Conservation (phyloP, 2,797 vertebrate species). For the Hylomyscus alleni region DNA sequence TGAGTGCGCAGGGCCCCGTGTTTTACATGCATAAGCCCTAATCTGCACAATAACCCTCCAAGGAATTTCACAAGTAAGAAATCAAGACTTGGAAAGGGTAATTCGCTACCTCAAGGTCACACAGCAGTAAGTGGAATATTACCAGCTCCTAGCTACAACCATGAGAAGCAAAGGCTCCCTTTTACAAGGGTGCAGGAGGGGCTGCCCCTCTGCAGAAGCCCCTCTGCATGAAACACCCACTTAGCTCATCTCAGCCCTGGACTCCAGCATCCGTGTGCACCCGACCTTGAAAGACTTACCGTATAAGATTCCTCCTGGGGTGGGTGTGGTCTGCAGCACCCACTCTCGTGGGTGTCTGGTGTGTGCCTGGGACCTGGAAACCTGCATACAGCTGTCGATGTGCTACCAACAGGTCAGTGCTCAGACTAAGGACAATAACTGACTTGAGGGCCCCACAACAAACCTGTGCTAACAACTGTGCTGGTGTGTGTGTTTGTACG, state of each 20-base stretch:
- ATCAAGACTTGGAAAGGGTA: neutral
- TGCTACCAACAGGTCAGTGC: neutral
- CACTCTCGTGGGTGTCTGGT: rapidly evolving
- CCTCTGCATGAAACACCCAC: neutral
- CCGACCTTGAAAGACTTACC: neutral
- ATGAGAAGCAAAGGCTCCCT: neutral
- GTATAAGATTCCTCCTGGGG: neutral
- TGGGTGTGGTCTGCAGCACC: neutral
- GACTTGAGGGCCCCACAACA: neutral
- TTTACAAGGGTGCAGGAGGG: neutral
- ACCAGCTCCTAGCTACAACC: neutral
- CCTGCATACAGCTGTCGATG: neutral
- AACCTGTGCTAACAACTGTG: neutral
- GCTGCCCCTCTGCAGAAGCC: neutral
- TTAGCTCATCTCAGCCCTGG: neutral
- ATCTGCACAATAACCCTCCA: neutral
- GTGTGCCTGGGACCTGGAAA: neutral
- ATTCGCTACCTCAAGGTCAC: slow-evolving; percentile 5
- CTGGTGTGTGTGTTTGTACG: neutral
- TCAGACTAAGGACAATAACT: neutral
- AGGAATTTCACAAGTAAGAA: slow-evolving; percentile 30
- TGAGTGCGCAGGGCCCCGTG: neutral
- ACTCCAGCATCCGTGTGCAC: neutral
- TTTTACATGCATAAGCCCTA: neutral
- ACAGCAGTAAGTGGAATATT: rapidly evolving